Conservation (phyloP, 2,113 vertebrate species). For the Gnathonemus longibarbis region DNA sequence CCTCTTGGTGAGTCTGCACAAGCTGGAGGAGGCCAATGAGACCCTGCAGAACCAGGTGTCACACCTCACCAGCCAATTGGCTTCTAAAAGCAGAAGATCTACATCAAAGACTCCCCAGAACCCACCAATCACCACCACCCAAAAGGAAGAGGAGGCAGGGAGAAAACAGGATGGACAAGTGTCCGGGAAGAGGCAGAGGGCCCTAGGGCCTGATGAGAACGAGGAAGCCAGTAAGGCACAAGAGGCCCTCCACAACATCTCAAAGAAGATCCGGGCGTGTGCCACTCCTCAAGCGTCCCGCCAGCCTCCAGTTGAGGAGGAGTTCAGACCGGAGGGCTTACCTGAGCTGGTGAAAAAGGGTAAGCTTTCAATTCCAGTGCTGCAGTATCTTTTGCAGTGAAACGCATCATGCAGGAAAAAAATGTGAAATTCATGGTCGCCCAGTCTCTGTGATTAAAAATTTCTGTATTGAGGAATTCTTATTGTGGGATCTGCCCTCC, state of each 20-base stretch:
- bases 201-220: slow-evolving; percentile 32
- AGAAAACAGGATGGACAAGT: slow-evolving; percentile 11
- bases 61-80: slow-evolving; percentile 47
- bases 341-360: slow-evolving; percentile 77
- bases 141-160: not conserved
- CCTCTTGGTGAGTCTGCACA: slow-evolving; percentile 70
- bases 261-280: slow-evolving; percentile 48
- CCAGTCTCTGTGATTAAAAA: not conserved
- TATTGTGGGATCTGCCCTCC: not conserved
- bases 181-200: slow-evolving; percentile 60
- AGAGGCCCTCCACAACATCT: slow-evolving; percentile 58
- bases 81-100: slow-evolving; percentile 27
- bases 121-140: not conserved
- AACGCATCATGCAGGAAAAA: not conserved
- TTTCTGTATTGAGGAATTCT: not conserved
- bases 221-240: slow-evolving; percentile 44
- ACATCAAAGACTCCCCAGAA: not conserved
- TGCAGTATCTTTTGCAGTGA: not conserved
- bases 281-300: slow-evolving; percentile 31
- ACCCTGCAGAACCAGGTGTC: slow-evolving; percentile 63
- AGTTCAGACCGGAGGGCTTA: slow-evolving; percentile 67
- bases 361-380: slow-evolving; percentile 33
- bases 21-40: slow-evolving; percentile 76
- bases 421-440: not conserved
- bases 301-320: slow-evolving; percentile 29